Conservation (phyloP, 2,797 vertebrate species). For the Lagothrix lagotricha region DNA sequence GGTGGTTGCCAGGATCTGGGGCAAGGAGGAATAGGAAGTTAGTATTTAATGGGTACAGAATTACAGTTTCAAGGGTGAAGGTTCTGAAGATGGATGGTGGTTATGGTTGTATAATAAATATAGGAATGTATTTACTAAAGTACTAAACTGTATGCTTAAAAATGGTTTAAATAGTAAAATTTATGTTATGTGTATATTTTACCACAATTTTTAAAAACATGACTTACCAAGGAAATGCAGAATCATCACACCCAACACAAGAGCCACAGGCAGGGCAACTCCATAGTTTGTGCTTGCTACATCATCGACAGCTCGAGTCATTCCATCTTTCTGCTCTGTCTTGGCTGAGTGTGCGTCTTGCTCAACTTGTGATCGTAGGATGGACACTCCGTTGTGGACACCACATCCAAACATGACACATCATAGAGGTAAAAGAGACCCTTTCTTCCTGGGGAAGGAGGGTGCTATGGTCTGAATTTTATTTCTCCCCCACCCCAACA, state of each 20-base stretch:
- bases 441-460: background rate
- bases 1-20: background rate
- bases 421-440: background rate
- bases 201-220: background rate
- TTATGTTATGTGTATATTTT: background rate
- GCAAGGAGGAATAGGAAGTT: background rate
- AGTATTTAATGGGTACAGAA: background rate
- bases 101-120: background rate
- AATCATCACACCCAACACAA: background rate
- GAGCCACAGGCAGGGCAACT: background rate
- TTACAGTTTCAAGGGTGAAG: background rate
- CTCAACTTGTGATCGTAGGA: background rate
- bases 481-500: too few relatives aligned
- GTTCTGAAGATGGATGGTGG: background rate
- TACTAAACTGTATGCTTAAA: background rate
- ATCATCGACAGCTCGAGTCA: background rate
- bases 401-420: background rate
- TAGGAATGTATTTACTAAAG: background rate
- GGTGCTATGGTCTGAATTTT: background rate
- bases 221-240: background rate
- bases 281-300: rapidly evolving
- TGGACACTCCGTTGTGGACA: background rate
- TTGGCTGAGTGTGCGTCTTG: background rate
- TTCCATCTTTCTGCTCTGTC: background rate
- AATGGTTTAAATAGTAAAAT: background rate